phyloP scores from a whole-genome alignment of 1,140 invertebrate genomes.

The Hyles euphorbiae region DNA sequence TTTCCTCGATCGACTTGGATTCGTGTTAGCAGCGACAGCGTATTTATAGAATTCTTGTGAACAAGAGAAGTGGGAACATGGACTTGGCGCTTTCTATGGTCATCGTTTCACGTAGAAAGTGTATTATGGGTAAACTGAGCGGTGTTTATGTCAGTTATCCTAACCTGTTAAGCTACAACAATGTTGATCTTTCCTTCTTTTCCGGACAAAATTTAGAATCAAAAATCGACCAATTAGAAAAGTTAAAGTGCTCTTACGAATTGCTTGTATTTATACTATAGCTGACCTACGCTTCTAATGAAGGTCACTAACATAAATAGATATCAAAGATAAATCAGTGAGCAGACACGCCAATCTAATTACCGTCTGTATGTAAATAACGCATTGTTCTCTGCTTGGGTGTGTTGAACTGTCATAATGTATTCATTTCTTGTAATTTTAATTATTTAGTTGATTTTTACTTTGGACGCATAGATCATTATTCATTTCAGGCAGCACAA shows the following conservation, averaged over 20 bases:
- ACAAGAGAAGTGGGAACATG: constrained; percentile 11
- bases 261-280: no score
- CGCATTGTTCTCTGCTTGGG: constrained; percentile 20
- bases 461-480: no score
- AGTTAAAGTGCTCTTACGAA: no score
- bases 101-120: constrained; percentile 13
- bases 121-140: constrained; percentile 10
- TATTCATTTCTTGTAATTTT: no score
- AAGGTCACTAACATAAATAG: neutral
- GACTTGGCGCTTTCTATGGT: constrained; percentile 14
- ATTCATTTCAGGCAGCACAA: no score
- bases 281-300: no score
- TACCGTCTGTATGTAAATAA: constrained; percentile 20
- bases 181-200: constrained; percentile 4
- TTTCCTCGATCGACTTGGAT: constrained; percentile 10
- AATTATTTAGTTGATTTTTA: no score
- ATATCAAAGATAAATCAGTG: constrained; percentile 9
- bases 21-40: constrained; percentile 4
- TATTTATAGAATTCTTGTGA: constrained; percentile 22
- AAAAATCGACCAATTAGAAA: no score
- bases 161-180: neutral
- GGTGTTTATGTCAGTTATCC: no score
- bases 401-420: neutral
- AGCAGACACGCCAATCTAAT: constrained; percentile 19
- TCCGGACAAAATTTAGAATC: no score